Percentiles rank a stretch among this genome's conserved stretches.
phyloP scores from a whole-genome alignment of 2,113 vertebrate species.

The Lophotis ruficrista region DNA sequence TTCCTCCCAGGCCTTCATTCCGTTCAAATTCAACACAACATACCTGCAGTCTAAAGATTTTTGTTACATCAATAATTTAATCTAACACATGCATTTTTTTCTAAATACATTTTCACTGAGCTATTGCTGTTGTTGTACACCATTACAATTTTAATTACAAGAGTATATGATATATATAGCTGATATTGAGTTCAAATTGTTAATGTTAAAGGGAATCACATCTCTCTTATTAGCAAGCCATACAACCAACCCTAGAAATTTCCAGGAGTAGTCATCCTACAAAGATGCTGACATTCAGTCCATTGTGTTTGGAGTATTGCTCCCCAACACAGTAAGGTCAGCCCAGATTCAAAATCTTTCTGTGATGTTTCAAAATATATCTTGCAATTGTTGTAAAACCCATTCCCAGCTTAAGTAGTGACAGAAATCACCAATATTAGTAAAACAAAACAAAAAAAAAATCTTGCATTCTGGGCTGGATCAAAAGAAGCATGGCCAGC shows the following conservation, averaged over 20 bases:
- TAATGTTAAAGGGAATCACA: neutral
- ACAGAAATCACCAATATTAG: neutral
- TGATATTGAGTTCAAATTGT: neutral
- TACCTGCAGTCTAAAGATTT: neutral
- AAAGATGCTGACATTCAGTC: neutral
- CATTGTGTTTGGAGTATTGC: neutral
- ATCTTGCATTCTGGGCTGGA: too few relatives aligned
- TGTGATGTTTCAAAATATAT: neutral
- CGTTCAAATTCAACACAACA: neutral
- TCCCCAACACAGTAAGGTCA: neutral
- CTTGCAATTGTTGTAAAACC: neutral
- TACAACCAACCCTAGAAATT: neutral
- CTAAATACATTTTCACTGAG: neutral
- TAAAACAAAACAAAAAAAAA: neutral
- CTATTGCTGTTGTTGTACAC: neutral
- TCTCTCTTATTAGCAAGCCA: neutral
- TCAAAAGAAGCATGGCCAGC: too few relatives aligned
- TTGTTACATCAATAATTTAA: neutral
- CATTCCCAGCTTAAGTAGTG: neutral
- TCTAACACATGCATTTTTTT: neutral
- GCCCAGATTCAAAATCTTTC: neutral
- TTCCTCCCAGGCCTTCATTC: neutral
- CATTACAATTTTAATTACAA: neutral
- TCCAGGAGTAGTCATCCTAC: neutral
- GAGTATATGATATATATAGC: neutral